A percentile compares a stretch with the other conserved stretches of the same genome.
Evolutionary conservation across 2,888 invertebrate genomes (phyloP).

Genomic region (Xanthorhoe designata): DNA sequence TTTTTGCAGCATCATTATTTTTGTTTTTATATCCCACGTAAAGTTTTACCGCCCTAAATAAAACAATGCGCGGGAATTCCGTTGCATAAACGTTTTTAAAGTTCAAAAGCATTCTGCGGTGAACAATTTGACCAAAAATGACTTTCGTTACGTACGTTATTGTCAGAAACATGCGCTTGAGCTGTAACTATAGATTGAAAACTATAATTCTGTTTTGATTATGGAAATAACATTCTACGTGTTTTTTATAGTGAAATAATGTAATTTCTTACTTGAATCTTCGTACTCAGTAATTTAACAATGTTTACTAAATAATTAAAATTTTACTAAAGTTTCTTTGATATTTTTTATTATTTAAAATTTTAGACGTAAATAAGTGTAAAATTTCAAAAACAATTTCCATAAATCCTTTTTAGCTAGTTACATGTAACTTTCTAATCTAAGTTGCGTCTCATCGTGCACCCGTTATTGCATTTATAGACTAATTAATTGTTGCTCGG

Average conservation of each 20-base stretch:
- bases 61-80: conserved; percentile 42
- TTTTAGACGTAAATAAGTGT: no score
- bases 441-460: conserved; percentile 65
- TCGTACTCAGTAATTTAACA: no score
- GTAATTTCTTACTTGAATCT: no score
- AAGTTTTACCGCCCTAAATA: conserved; percentile 52
- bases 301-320: no score
- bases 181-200: neutral
- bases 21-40: conserved; percentile 46
- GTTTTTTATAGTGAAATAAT: no score
- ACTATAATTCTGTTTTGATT: neutral
- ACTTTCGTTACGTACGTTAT: conserved; percentile 19
- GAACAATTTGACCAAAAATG: conserved; percentile 31
- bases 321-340: no score
- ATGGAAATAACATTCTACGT: no score
- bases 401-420: conserved; percentile 1
- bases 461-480: conserved; percentile 60
- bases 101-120: conserved; percentile 40
- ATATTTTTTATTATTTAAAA: no score
- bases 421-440: conserved; percentile 59
- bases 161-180: conserved; percentile 17
- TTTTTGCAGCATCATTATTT: conserved; percentile 58
- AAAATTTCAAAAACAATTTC: conserved; percentile 7
- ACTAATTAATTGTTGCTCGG: conserved; percentile 72
- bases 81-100: conserved; percentile 36